Evolutionary conservation across 2,888 invertebrate genomes (phyloP).

Genomic region (Tetragnatha montana): DNA sequence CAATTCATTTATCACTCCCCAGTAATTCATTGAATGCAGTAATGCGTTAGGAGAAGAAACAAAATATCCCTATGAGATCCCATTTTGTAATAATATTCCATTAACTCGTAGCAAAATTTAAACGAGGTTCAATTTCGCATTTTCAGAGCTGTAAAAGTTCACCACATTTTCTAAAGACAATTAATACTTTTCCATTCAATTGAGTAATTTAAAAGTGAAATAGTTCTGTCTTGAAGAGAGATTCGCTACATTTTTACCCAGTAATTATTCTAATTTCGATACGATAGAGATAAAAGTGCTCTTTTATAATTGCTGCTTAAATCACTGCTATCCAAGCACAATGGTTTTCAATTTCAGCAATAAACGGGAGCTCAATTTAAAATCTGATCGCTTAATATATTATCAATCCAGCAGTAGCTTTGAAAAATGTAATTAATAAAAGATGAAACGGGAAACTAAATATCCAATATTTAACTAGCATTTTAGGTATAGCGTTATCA

Average conservation of each 20-base stretch:
- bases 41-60: background rate
- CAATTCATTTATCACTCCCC: background rate
- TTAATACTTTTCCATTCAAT: slow-evolving; percentile 9
- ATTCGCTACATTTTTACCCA: background rate
- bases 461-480: no score
- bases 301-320: slow-evolving; percentile 6
- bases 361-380: slow-evolving; percentile 21
- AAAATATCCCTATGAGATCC: background rate
- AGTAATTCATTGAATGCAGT: background rate
- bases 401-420: no score
- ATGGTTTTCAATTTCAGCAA: slow-evolving; percentile 13
- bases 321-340: background rate
- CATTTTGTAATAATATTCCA: background rate
- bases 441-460: no score
- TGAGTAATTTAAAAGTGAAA: slow-evolving; percentile 35
- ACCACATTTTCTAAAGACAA: slow-evolving; percentile 4
- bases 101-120: background rate
- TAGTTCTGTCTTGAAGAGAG: background rate
- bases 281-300: slow-evolving; percentile 7
- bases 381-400: no score
- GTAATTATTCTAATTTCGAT: slow-evolving; percentile 27
- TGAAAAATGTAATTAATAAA: no score
- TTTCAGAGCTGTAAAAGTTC: background rate
- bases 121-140: background rate
- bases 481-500: no score